Evolutionary conservation across 1,140 invertebrate species (phyloP), one percentile per base, ranked within the genome.

Genomic region (Chironomus striatipennis): DNA sequence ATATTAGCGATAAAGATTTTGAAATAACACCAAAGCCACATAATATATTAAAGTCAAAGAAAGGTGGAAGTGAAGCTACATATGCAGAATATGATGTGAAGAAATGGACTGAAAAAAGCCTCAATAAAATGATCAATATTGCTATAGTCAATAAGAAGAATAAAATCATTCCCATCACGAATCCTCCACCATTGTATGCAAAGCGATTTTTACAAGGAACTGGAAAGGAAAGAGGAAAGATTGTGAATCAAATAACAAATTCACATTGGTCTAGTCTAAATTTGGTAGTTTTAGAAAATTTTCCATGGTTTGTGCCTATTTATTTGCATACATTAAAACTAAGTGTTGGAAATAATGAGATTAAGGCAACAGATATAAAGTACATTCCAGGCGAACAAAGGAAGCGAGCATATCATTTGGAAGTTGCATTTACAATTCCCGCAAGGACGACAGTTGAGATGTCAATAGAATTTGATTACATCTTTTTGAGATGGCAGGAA

Each of bases 401-500:
- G 73, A 85, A 88, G 77, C 86, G 89, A 75, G 90, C 95, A 2
- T 94, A 96, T 79, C 93, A 96, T 79, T 83, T 99, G n/a, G 97
- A 99, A 84, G 81, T 98, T 12, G 85, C 93, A 0, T 82, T 98
- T 42, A 86, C 85, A 76, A 82, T 99, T 75, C 93, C 94, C 15
- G 86, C 94, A 0, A 87, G 88, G 76, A 93, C 93, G 0, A 87
- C 90, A 0, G 94, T 93, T 2, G 89, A 91, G 76, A 87, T 98
- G 72, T 92, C 89, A 10, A 88, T 98, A 75, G 90, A 97, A 78
- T 96, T 98, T 85, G 94, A 98, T 81, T 94, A 95, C 83, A 90
- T 95, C 21, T 96, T 98, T 80, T 85, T 99, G 1, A 98, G 98
- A 83, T 98, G 97, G 96, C 94, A 97, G 79, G 97, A 99, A 84